Conservation (phyloP, 2,888 invertebrate genomes). For the Trissolcus brochymenae region DNA sequence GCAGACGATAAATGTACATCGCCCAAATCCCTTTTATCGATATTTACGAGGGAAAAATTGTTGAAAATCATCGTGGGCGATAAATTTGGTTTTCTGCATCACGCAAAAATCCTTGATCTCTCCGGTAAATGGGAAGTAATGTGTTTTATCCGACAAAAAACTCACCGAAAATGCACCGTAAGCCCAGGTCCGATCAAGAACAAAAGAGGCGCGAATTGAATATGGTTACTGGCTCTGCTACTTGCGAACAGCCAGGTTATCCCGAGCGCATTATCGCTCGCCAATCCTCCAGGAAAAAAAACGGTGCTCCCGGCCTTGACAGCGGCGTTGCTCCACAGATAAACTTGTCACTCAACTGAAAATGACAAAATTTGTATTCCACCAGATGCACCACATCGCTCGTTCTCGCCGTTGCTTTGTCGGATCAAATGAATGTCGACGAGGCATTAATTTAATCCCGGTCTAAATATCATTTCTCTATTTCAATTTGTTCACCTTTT, state of each 20-base stretch:
- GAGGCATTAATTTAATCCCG: conserved; percentile 27
- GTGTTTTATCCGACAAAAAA: conserved; percentile 4
- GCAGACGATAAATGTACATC: neutral
- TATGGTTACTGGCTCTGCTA: conserved; percentile 18
- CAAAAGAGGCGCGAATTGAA: conserved; percentile 40
- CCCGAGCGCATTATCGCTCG: conserved; percentile 33
- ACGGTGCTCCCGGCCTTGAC: conserved; percentile 13
- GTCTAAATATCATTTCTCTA: conserved; percentile 5
- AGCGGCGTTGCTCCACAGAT: conserved; percentile 19
- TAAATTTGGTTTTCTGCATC: neutral
- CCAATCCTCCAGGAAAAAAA: conserved; percentile 45
- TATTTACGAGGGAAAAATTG: neutral
- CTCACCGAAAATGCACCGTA: conserved; percentile 38
- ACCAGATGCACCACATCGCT: conserved; percentile 27
- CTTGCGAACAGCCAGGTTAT: conserved; percentile 41
- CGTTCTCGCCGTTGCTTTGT: conserved; percentile 24
- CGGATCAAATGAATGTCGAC: conserved; percentile 39
- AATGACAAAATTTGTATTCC: conserved; percentile 53
- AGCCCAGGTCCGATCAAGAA: conserved; percentile 29
- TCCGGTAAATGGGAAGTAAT: neutral
- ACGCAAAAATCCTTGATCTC: neutral
- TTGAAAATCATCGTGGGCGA: neutral
- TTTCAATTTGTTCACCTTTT: no score
- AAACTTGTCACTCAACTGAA: conserved; percentile 52
- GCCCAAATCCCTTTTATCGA: neutral